Evolutionary conservation across 2,113 vertebrate genomes (phyloP), one percentile per base, ranked within the genome.

Genomic region (Phylloscopus trochiloides): DNA sequence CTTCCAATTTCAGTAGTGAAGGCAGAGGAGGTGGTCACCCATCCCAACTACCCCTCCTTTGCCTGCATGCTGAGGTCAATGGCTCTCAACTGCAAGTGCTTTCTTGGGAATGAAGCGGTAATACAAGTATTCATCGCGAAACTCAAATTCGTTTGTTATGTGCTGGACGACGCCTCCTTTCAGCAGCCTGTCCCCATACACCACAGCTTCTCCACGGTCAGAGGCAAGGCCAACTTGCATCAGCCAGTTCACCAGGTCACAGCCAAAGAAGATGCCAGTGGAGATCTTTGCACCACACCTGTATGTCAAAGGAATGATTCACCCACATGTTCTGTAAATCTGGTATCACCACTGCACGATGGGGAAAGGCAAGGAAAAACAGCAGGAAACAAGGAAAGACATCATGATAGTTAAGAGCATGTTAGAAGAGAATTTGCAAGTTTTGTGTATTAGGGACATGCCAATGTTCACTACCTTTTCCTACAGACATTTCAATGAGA

Each of bases 201-300:
- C 97, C 45, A 99, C 97, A 5, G 99, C 99, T 97, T 99, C 99
- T 1, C 98, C 98, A 7, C 97, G 97, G 97, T 99, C 99, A 19
- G 98, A 98, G 72, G 99, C 98, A 72, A 99, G 98, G 92, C 99
- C 99, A 10, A 99, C 98, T 97, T 98, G 98, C 90, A 99, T 97
- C 12, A 99, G 98, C 99, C 99, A 99, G 95, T 98, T 98, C 97
- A 99, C 99, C 92, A 99, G 98, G 73, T 99, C 99, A 92, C 97
- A 99, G 97, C 99, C 99, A 81, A 98, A 98, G 97, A 99, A 99
- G 93, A 99, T 98, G 77, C 98, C 98, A 7, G 98, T 97, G 83
- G 96, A 97, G 34, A 97, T 98, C 95, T 96, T 98, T 50, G 98
- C 92, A 95, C 98, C 98, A 98, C 98, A 98, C 98, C 98, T 98